phyloP scores from a whole-genome alignment of 2,113 vertebrate species.

The Ahaetulla prasina region DNA sequence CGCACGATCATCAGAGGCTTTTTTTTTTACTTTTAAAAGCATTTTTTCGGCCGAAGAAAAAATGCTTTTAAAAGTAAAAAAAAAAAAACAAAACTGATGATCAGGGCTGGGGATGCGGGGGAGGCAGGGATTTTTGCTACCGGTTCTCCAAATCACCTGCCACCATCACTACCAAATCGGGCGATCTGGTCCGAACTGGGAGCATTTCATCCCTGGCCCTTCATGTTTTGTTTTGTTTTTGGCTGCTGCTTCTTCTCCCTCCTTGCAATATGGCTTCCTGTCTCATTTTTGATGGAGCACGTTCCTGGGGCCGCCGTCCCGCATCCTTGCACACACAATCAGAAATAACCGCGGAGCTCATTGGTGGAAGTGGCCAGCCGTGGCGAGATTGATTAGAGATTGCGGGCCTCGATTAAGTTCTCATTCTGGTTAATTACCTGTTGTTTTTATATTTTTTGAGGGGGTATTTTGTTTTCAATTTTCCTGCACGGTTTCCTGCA shows the following conservation, averaged over 20 bases:
- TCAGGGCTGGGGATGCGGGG: too few species aligned
- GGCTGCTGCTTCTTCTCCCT: conserved; percentile 13
- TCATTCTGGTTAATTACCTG: conserved; percentile 55
- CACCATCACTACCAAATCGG: too few species aligned
- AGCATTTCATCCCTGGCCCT: too few species aligned
- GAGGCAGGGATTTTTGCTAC: too few species aligned
- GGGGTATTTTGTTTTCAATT: conserved; percentile 31
- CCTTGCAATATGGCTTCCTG: conserved; percentile 21
- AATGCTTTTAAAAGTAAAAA: too few species aligned
- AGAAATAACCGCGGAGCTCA: conserved; percentile 54
- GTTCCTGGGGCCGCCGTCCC: conserved; percentile 30
- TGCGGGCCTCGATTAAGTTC: conserved; percentile 40
- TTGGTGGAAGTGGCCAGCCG: conserved; percentile 37
- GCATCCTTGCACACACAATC: conserved; percentile 44
- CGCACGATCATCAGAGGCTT: too few species aligned
- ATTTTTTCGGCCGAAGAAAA: too few species aligned
- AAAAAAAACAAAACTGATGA: too few species aligned
- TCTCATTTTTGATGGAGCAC: conserved; percentile 39
- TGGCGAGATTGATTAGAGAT: conserved; percentile 53
- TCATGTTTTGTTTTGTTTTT: too few species aligned
- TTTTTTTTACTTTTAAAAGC: too few species aligned
- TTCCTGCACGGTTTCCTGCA: background rate
- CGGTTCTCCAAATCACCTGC: too few species aligned
- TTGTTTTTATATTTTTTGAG: conserved; percentile 35
- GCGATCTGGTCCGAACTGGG: too few species aligned